Percentiles rank a stretch among this genome's conserved stretches.
phyloP scores from a whole-genome alignment of 2,888 invertebrate species.

The Plutella xylostella region DNA sequence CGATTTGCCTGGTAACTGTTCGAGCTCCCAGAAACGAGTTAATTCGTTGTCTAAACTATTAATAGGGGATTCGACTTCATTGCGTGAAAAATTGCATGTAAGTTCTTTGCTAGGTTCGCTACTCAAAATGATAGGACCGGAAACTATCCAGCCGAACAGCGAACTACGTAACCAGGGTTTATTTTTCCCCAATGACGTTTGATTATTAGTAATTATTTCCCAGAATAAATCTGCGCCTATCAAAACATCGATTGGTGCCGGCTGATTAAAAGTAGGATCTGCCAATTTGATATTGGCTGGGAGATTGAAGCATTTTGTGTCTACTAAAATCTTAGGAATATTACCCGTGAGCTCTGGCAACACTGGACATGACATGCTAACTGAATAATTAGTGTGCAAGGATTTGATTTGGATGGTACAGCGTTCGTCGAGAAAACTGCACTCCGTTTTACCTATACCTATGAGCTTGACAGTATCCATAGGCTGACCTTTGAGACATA shows the following conservation, averaged over 20 bases:
- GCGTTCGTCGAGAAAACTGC: no score
- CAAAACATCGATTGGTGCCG: constrained; percentile 2
- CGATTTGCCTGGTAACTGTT: background rate
- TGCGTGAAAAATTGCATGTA: background rate
- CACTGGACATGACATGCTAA: no score
- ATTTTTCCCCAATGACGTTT: background rate
- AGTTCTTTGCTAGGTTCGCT: no score
- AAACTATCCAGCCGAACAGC: background rate
- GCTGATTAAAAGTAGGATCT: constrained; percentile 3
- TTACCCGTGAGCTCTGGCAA: no score
- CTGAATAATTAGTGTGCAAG: no score
- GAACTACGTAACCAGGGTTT: background rate
- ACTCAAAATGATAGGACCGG: background rate
- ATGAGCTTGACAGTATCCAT: no score
- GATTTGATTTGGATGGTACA: no score
- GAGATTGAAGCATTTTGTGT: constrained; percentile 5
- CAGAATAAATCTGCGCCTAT: background rate
- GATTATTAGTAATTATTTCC: background rate
- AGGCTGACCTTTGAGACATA: no score
- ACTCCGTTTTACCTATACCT: no score
- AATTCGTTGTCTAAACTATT: no score
- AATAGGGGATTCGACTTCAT: background rate
- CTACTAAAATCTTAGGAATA: no score
- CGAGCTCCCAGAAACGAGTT: background rate
- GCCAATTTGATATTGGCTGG: constrained; percentile 5